Conservation (phyloP, 2,888 invertebrate genomes). For the Lepetodrilus schrolli region DNA sequence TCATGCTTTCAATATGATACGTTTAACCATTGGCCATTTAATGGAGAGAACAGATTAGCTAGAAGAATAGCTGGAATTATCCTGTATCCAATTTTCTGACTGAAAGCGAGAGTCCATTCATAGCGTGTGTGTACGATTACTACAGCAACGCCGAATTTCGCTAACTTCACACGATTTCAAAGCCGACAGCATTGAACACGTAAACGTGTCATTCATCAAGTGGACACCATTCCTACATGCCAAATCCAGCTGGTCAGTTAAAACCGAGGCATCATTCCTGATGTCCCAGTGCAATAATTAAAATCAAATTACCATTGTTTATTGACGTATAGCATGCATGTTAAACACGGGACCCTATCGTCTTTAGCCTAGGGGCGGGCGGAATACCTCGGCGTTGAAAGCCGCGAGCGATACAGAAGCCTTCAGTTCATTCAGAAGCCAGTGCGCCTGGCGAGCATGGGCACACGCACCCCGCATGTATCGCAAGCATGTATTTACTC, state of each 20-base stretch:
- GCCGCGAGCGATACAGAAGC: not conserved
- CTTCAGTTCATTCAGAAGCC: not conserved
- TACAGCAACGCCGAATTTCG: too few relatives aligned
- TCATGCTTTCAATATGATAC: too few relatives aligned
- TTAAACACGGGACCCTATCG: not conserved
- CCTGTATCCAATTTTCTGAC: too few relatives aligned
- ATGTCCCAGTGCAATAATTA: slow-evolving; percentile 9
- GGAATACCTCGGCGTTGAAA: not conserved
- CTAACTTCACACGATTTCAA: not conserved
- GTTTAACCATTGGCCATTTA: too few relatives aligned
- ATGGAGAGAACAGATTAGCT: too few relatives aligned
- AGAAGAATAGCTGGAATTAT: too few relatives aligned
- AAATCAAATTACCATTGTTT: slow-evolving; percentile 18
- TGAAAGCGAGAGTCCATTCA: too few relatives aligned
- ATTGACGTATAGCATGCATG: not conserved
- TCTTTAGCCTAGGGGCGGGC: not conserved
- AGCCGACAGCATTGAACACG: not conserved
- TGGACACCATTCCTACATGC: not conserved
- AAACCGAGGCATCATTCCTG: not conserved
- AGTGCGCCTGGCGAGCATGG: not conserved
- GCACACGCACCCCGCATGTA: not conserved
- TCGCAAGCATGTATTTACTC: not conserved
- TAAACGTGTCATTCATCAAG: not conserved
- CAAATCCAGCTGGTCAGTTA: not conserved
- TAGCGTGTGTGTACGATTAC: too few relatives aligned